phyloP scores from a whole-genome alignment of 2,888 invertebrate species.

The Reticulitermes lucifugus region DNA sequence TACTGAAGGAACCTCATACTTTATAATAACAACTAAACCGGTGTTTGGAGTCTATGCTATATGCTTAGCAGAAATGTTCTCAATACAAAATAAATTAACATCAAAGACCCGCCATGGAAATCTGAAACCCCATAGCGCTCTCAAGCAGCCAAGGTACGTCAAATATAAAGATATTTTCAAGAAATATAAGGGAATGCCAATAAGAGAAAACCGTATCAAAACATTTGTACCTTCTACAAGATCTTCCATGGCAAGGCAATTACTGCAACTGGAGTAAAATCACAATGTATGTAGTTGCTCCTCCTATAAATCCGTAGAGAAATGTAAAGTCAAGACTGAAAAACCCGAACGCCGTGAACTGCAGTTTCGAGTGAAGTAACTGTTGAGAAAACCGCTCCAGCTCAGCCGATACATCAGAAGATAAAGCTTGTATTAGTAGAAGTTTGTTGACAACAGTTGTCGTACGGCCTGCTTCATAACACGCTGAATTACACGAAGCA shows the following conservation, averaged over 20 bases:
- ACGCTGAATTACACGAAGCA: not conserved
- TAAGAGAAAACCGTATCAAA: no score
- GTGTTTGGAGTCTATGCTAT: no score
- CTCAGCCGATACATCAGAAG: not conserved
- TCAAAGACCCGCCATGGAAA: no score
- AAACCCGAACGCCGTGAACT: conserved; percentile 3
- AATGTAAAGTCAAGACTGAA: conserved; percentile 16
- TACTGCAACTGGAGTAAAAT: conserved; percentile 23
- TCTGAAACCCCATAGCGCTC: no score
- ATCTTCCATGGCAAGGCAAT: not conserved
- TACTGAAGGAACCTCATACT: no score
- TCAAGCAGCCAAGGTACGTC: no score
- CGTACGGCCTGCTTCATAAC: not conserved
- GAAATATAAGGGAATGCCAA: no score
- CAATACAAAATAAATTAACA: no score
- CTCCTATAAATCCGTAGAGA: conserved; percentile 12
- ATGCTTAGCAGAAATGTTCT: no score
- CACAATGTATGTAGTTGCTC: conserved; percentile 14
- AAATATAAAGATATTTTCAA: no score
- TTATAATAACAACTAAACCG: no score
- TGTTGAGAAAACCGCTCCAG: not conserved
- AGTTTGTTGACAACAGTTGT: conserved; percentile 2
- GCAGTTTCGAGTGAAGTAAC: not conserved
- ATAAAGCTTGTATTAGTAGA: not conserved
- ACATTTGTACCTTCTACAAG: no score